A percentile compares a stretch with the other conserved stretches of the same genome.
These are phyloP conservation scores for Diplazon laetatorius DNA, from an alignment of 2,888 invertebrate genomes.

Conservation along the genomic window DNA sequence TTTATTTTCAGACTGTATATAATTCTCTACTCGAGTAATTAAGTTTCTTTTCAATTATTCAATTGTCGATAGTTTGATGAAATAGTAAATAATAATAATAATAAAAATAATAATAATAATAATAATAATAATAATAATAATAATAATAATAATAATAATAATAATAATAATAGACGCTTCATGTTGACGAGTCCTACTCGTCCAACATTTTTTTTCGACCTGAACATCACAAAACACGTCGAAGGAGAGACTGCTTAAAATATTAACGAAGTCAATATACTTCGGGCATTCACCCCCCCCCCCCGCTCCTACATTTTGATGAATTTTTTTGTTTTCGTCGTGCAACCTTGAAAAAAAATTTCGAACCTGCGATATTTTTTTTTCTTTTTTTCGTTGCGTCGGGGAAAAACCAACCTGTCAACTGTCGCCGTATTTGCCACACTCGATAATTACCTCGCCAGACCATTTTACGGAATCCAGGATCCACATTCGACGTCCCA, in stretches of 20 bases:
- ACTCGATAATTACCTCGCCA: background rate
- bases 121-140: no score
- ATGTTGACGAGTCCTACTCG: no score
- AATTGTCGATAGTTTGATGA: no score
- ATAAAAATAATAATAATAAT: no score
- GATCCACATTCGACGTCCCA: background rate
- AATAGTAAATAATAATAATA: no score
- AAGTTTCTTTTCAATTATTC: no score
- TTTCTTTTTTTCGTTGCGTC: background rate
- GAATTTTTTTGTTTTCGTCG: background rate
- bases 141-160: no score
- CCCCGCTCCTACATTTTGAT: no score
- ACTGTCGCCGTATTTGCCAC: background rate
- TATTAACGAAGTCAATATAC: slow-evolving; percentile 46
- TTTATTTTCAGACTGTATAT: no score
- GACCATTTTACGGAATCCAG: background rate
- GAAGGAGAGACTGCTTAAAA: slow-evolving; percentile 21
- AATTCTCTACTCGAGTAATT: no score
- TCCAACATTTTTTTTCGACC: slow-evolving; percentile 37
- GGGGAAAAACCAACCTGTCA: slow-evolving; percentile 53
- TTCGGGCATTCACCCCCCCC: background rate
- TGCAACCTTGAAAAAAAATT: background rate
- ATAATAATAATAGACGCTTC: no score
- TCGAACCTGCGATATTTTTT: background rate
- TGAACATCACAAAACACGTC: background rate